Evolutionary conservation across 1,140 invertebrate genomes (phyloP), one percentile per base, ranked within the genome.

Genomic region (Cepaea nemoralis): DNA sequence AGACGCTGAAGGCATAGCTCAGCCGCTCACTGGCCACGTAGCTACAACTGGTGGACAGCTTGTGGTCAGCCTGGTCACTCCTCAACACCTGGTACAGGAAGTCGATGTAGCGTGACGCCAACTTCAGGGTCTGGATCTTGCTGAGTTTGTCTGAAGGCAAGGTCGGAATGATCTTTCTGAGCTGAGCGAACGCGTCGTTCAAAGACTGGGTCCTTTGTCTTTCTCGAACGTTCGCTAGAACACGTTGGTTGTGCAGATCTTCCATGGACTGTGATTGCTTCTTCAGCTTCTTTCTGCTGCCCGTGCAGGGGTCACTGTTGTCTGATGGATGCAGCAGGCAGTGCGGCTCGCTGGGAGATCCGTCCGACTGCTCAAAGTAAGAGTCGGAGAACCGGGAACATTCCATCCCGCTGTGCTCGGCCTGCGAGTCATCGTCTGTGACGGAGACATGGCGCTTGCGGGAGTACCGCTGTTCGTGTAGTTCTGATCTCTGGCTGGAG

Each of bases 111-210:
- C 90, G 80, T 10, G 97, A 94, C 0, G 98, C 98, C 69, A 99
- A 92, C 88, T 97, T 97, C 0, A 99, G 92, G 0, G 98, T 99
- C 91, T 99, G 98, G 55, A 99, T 99, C 92, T 99, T 99, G 84
- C 96, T 97, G 14, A 99, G 93, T 92, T 99, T 99, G 91, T 99
- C 98, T 79, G 97, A 98, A 0, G 98, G 98, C 82, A 99, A 90
- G 0, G 98, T 99, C 0, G 98, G 98, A 85, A 99, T 99, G 84
- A 98, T 98, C 90, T 97, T 95, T 40, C 98, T 92, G 0, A 99
- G 92, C 48, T 95, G 94, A 0, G 96, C 94, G 92, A 99, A 99
- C 0, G 98, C 98, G 84, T 99, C 97, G 93, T 99, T 99, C 55
- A 99, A 92, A 82, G 95, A 97, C 90, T 99, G 97, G 0, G 98